Evolutionary conservation across 2,888 invertebrate genomes (phyloP), one percentile per base, ranked within the genome.

Genomic region (Plagodis pulveraria): DNA sequence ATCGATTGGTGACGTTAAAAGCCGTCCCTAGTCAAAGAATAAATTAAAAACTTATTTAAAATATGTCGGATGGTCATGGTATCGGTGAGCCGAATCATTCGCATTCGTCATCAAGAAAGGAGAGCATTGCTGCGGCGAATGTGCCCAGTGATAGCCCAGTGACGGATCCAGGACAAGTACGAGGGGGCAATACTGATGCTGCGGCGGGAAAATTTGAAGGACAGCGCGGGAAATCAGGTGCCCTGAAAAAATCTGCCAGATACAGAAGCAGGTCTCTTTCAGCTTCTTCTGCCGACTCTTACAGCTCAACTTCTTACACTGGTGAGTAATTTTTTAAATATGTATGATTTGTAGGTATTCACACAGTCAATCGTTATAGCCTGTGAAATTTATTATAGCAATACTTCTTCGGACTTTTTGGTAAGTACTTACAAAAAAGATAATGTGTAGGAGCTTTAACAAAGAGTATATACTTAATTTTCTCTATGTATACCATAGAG

Each of bases 281-380:
- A 9, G 98, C 98, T 5, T 98, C 98, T 6, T 98, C 98, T 41
- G 98, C 98, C 54, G 98, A 98, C 87, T 98, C 98, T 32, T 98
- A 98, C 91, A 98, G 98, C 87, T 98, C 98, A 70, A 94, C 94
- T 12, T 94, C 94, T 0, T 95, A 95, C 72, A 95, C 95, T 42
- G 95, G 95, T 89, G 63, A 86, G 91, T 79, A 49, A 57, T 5
- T 50, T n/a, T 32, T 47, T 22, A 32, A 46, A 6, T 9, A 11
- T 12, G 8, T 10, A 5, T 40, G 8, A 4, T 36, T 6, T 5
- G 36, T 36, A 36, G 7, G 2, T 36, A 36, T 1, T 22, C 22
- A 4, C 22, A 4, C 2, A 22, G 22, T 22, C 22, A 22, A 22
- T 22, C 22, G 4, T 22, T 2, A 22, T 22, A 22, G 40, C 44